Percentiles rank a stretch among this genome's conserved stretches.
These are phyloP conservation scores for Neogobius melanostomus DNA, from an alignment of 2,113 vertebrate genomes.

Conservation along the genomic window DNA sequence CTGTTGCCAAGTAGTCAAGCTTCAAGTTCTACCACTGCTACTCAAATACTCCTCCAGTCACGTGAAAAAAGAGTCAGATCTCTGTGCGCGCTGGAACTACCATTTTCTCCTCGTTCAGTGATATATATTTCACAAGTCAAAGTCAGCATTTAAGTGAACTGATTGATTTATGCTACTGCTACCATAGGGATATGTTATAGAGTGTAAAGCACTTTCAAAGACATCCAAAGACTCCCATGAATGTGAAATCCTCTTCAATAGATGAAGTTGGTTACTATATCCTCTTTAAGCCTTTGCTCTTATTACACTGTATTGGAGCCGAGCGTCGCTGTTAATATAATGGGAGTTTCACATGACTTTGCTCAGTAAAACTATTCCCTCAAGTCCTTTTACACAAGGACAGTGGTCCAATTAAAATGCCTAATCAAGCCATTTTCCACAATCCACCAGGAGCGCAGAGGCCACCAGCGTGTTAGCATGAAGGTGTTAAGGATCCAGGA, in stretches of 20 bases:
- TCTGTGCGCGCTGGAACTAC: too few relatives aligned
- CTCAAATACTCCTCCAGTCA: background rate
- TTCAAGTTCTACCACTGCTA: background rate
- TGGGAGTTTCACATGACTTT: conserved; percentile 1
- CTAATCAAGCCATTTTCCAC: conserved; percentile 10
- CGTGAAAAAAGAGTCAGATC: too few relatives aligned
- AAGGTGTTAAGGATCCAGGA: background rate
- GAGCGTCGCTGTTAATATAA: background rate
- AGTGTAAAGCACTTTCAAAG: too few relatives aligned
- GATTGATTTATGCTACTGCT: too few relatives aligned
- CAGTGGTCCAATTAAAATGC: conserved; percentile 10
- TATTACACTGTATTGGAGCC: background rate
- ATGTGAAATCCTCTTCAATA: too few relatives aligned
- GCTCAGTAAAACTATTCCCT: conserved; percentile 5
- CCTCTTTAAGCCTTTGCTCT: background rate
- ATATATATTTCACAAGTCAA: too few relatives aligned
- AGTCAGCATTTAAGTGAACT: too few relatives aligned
- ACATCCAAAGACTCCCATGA: too few relatives aligned
- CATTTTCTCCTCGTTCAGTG: too few relatives aligned
- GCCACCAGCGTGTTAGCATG: background rate
- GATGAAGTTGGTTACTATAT: too few relatives aligned
- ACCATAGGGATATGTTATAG: too few relatives aligned
- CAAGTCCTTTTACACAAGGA: conserved; percentile 8
- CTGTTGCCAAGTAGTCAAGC: too few relatives aligned
- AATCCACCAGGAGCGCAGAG: background rate